Conservation (phyloP, 2,888 invertebrate species). For the Agrotis ipsilon region DNA sequence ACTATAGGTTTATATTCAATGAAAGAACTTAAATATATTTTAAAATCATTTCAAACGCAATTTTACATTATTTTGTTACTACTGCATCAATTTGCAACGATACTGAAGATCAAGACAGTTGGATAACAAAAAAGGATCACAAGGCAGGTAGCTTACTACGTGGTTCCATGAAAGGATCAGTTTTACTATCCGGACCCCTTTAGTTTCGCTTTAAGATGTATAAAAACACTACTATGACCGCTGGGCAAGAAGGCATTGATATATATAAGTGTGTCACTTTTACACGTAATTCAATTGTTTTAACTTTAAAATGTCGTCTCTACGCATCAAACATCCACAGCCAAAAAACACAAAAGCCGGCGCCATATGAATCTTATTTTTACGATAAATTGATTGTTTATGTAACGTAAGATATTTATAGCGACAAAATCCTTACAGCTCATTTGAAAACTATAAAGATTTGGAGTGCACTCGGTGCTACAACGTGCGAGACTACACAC, state of each 20-base stretch:
- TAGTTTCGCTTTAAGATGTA: background rate
- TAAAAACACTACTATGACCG: background rate
- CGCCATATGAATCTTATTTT: too few species aligned
- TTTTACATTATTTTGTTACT: background rate
- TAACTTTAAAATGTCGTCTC: too few species aligned
- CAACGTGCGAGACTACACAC: background rate
- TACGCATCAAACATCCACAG: background rate
- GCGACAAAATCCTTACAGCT: too few species aligned
- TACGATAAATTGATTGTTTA: background rate
- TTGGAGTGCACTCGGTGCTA: constrained; percentile 8
- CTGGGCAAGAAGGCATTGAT: background rate
- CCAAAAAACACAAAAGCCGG: background rate
- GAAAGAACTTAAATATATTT: background rate
- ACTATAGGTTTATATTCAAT: background rate
- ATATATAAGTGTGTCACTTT: background rate
- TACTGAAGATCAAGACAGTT: background rate
- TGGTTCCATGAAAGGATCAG: constrained; percentile 1
- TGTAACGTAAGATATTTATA: background rate
- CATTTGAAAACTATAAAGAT: background rate
- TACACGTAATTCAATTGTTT: background rate
- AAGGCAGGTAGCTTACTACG: constrained; percentile 7
- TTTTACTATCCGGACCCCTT: too few species aligned
- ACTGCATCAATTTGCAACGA: background rate
- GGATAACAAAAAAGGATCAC: background rate
- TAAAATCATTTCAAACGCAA: background rate